These are phyloP conservation scores for Phyto melanocephala DNA, from an alignment of 2,888 invertebrate genomes.

Conservation along the genomic window DNA sequence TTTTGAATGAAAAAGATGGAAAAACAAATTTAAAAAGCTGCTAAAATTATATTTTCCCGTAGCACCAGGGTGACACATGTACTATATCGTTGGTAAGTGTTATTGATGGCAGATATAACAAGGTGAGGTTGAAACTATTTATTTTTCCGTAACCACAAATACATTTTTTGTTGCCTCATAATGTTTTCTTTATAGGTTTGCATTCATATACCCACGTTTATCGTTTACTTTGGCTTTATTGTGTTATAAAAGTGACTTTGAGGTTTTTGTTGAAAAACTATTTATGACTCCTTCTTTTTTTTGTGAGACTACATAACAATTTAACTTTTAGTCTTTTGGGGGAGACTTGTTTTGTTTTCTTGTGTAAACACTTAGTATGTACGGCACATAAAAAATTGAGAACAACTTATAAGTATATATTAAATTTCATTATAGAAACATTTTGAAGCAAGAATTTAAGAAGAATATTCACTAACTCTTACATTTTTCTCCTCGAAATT, in stretches of 20 bases:
- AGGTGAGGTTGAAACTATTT: background rate
- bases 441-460: no score
- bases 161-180: background rate
- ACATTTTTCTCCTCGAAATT: no score
- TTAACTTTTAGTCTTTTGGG: background rate
- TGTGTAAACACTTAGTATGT: no score
- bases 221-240: conserved; percentile 13
- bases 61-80: background rate
- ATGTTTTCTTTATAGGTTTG: background rate
- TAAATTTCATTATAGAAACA: no score
- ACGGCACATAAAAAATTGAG: no score
- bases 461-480: no score
- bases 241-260: conserved; percentile 25
- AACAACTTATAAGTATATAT: no score
- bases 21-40: conserved; percentile 3
- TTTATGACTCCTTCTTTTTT: no score
- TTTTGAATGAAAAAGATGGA: background rate
- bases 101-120: background rate
- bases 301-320: background rate
- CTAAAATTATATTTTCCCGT: conserved; percentile 13
- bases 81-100: background rate
- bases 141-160: background rate
- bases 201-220: background rate
- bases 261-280: background rate
- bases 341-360: background rate